These are phyloP conservation scores for Erinaceus europaeus DNA, from an alignment of 2,113 vertebrate species.

Conservation along the genomic window DNA sequence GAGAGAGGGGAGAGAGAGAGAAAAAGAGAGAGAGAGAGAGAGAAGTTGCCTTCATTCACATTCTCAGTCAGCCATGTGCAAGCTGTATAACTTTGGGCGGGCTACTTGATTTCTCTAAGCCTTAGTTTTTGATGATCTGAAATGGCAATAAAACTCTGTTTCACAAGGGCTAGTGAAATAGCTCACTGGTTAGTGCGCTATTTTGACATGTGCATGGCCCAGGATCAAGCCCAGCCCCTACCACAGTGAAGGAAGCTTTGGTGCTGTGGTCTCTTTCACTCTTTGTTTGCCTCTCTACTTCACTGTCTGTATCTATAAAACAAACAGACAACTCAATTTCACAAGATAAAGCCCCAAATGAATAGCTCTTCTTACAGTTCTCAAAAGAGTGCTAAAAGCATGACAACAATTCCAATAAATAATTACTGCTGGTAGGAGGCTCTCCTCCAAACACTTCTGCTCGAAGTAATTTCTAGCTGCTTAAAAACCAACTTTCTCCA, in stretches of 20 bases:
- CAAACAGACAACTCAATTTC: background rate
- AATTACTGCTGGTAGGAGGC: background rate
- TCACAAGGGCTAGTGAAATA: no score
- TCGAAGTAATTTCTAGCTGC: background rate
- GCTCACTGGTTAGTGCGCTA: no score
- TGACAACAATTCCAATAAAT: background rate
- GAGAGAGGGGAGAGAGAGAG: no score
- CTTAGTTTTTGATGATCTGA: background rate
- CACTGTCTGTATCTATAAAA: no score
- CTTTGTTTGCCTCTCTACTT: no score
- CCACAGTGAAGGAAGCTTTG: no score
- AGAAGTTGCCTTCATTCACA: background rate
- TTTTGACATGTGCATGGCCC: no score
- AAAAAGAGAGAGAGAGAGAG: no score
- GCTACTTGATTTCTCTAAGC: background rate
- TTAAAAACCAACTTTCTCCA: background rate
- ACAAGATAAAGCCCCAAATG: background rate
- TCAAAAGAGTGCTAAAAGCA: background rate
- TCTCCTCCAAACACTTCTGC: background rate
- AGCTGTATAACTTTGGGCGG: background rate
- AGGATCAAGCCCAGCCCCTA: no score
- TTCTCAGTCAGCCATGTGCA: background rate
- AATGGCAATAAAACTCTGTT: background rate
- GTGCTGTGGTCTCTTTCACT: no score
- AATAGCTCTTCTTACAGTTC: background rate